Percentiles rank a stretch among this genome's conserved stretches.
phyloP scores from a whole-genome alignment of 2,797 vertebrate species.

The Chromobotia macracanthus region DNA sequence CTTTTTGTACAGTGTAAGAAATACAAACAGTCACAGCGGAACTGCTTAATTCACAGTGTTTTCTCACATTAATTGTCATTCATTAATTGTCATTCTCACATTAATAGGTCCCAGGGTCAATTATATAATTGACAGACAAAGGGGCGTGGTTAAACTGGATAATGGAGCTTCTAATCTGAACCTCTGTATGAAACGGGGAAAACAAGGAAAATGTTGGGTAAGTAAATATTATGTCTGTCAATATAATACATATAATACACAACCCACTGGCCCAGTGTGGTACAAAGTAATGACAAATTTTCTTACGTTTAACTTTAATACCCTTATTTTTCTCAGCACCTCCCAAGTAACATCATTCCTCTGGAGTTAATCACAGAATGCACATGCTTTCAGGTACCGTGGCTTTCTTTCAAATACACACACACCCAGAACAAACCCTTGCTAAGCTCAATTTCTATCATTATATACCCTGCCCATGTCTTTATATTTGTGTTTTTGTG shows the following conservation, averaged over 20 bases:
- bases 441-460: not conserved
- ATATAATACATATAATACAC: not conserved
- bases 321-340: constrained; percentile 12
- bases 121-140: constrained; percentile 23
- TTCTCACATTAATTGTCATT: not conserved
- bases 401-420: not conserved
- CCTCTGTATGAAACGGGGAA: constrained; percentile 72
- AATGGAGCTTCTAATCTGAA: not conserved
- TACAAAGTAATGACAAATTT: not conserved
- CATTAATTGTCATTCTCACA: not conserved
- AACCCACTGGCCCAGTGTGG: not conserved
- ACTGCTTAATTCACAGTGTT: not conserved
- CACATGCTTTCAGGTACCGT: constrained; percentile 75
- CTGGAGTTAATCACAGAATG: constrained; percentile 70
- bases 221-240: constrained; percentile 28
- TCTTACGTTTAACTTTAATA: not conserved
- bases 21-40: not conserved
- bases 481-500: constrained; percentile 3
- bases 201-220: constrained; percentile 63
- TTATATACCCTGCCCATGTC: not conserved
- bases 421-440: not conserved
- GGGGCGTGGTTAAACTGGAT: constrained; percentile 62
- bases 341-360: constrained; percentile 59
- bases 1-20: not conserved
- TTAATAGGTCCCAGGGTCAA: constrained; percentile 64